Evolutionary conservation across 2,888 invertebrate genomes (phyloP).

Genomic region (Caprella mutica): DNA sequence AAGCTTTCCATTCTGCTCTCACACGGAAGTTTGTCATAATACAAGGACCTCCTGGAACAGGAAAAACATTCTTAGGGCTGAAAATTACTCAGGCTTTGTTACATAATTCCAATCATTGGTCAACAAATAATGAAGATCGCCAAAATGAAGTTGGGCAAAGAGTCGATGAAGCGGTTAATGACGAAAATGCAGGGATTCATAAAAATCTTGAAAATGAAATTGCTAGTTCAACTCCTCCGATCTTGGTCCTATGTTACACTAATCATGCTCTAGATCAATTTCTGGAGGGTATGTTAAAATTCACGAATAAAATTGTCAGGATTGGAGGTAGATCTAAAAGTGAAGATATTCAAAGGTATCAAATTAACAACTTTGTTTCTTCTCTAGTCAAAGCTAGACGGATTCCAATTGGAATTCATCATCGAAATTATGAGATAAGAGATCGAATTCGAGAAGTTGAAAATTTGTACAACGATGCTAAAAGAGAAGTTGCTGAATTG

Average conservation of each 20-base stretch:
- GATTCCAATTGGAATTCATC: not conserved
- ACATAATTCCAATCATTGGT: constrained; percentile 36
- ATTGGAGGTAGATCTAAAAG: constrained; percentile 59
- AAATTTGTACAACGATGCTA: too few relatives aligned
- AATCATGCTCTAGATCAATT: constrained; percentile 82
- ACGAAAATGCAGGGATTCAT: too few relatives aligned
- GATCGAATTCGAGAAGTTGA: not conserved
- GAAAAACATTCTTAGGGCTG: constrained; percentile 54
- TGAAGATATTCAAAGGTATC: constrained; percentile 43
- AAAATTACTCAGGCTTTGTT: constrained; percentile 59
- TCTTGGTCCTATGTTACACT: constrained; percentile 68
- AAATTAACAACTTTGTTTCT: constrained; percentile 10
- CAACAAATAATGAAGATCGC: constrained; percentile 44
- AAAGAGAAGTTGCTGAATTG: too few relatives aligned
- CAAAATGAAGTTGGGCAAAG: too few relatives aligned
- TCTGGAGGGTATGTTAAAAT: constrained; percentile 49
- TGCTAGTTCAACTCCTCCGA: constrained; percentile 46
- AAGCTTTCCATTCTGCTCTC: constrained; percentile 56
- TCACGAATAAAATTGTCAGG: constrained; percentile 52
- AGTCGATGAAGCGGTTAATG: too few relatives aligned
- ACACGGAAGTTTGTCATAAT: constrained; percentile 61
- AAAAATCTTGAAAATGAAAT: too few relatives aligned
- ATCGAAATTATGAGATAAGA: not conserved
- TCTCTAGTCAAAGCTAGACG: not conserved
- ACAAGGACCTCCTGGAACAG: constrained; percentile 55